Evolutionary conservation across 1,140 invertebrate species (phyloP), one percentile per base, ranked within the genome.

Genomic region (Zaprionus davidi): DNA sequence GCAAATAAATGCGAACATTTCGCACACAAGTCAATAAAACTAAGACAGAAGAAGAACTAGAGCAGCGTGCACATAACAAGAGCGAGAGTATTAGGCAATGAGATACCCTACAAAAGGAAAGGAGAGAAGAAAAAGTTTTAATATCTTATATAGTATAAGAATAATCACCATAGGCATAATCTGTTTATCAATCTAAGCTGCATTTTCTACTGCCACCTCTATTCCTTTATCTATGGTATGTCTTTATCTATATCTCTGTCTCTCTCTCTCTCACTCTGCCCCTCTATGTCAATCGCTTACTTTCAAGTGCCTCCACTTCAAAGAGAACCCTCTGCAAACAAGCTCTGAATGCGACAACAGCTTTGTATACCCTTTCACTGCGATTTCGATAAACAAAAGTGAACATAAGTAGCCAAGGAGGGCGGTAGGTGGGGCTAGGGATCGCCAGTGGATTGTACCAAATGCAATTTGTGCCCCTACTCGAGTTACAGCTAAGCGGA

Each of bases 401-500:
- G 12, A 60, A 65, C 55, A 77, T 67, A 76, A 86, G 83, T 79
- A 76, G 65, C 68, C 53, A 67, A 56, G 65, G 57, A 26, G 64
- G 51, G 66, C 38, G 46, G 49, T 12, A 64, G 63, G 36, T 34
- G 51, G 20, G 7, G 24, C 12, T 22, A 46, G 66, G 71, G 56
- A 63, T 72, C 63, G 41, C 59, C 56, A 46, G 56, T 56, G 59
- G 58, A 63, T 73, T 62, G 49, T 60, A 60, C 58, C 66, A 80
- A 87, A 83, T 87, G 84, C 83, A 87, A 87, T 87, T 87, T 87
- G 84, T 83, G 81, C 80, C 79, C 64, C 78, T 71, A 31, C 84
- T 83, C 60, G 63, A 83, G 84, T 88, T 87, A 75, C 77, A 83
- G 70, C 57, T 88, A 87, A 87, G 84, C 83, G 84, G 83, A 87